phyloP scores from a whole-genome alignment of 2,888 invertebrate species.

The Epinotia brunnichana region DNA sequence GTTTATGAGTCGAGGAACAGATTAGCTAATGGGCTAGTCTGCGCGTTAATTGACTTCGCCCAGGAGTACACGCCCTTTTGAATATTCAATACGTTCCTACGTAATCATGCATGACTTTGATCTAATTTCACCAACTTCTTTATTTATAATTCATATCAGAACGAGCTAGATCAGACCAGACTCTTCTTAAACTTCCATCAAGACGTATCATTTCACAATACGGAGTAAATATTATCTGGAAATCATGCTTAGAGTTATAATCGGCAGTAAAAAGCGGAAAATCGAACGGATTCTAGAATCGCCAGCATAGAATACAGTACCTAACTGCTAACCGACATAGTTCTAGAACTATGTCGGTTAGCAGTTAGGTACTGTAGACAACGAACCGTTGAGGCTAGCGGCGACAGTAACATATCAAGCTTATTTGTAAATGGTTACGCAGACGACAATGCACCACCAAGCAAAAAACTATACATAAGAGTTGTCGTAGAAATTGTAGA shows the following conservation, averaged over 20 bases:
- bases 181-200: not conserved
- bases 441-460: conserved; percentile 38
- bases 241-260: conserved; percentile 9
- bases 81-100: conserved; percentile 37
- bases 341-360: conserved; percentile 31
- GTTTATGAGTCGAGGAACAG: conserved; percentile 65
- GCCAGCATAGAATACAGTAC: too few relatives aligned
- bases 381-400: conserved; percentile 16
- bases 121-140: not conserved
- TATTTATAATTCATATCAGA: not conserved
- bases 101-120: conserved; percentile 23
- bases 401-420: conserved; percentile 30
- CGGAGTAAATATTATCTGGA: not conserved
- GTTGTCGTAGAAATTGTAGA: not conserved
- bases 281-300: conserved; percentile 24
- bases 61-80: conserved; percentile 46
- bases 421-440: conserved; percentile 38
- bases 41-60: conserved; percentile 66
- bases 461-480: conserved; percentile 28
- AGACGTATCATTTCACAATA: not conserved
- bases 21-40: conserved; percentile 65
- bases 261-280: conserved; percentile 7
- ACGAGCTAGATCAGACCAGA: not conserved
- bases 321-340: conserved; percentile 33
- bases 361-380: conserved; percentile 28